phyloP scores from a whole-genome alignment of 2,113 vertebrate genomes.

The Daphoenositta chrysoptera region DNA sequence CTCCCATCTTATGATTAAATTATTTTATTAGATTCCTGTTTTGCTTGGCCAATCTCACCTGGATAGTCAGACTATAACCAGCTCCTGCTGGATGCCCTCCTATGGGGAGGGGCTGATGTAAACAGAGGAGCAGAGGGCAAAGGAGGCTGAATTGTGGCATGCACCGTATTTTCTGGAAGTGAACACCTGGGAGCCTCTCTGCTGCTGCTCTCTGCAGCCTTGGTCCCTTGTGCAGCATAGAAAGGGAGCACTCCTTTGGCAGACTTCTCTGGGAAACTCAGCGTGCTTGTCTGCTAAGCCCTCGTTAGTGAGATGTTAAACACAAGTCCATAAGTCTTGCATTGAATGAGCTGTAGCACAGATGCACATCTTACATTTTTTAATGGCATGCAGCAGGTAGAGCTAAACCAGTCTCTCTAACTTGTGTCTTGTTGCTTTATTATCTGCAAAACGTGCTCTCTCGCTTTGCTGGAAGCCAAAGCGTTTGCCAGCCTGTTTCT shows the following conservation, averaged over 20 bases:
- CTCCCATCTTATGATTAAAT: accelerated
- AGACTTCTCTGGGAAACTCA: background rate
- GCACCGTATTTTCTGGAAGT: background rate
- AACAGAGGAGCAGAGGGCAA: background rate
- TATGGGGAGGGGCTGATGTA: background rate
- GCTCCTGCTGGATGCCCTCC: background rate
- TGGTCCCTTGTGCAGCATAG: background rate
- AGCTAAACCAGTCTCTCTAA: background rate
- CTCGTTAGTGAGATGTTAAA: background rate
- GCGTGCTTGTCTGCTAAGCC: background rate
- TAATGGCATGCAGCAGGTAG: background rate
- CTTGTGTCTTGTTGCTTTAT: background rate
- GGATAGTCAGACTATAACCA: background rate
- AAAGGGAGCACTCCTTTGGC: background rate
- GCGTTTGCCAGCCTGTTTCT: background rate
- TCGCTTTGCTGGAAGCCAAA: background rate
- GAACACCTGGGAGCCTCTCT: background rate
- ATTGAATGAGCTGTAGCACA: background rate
- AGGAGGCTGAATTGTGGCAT: background rate
- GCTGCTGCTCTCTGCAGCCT: background rate
- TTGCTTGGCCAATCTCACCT: background rate
- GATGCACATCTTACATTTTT: background rate
- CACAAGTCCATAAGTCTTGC: background rate
- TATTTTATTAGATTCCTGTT: background rate
- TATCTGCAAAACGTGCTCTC: background rate